Conservation (phyloP, 2,113 vertebrate species). For the Seriola dumerili region DNA sequence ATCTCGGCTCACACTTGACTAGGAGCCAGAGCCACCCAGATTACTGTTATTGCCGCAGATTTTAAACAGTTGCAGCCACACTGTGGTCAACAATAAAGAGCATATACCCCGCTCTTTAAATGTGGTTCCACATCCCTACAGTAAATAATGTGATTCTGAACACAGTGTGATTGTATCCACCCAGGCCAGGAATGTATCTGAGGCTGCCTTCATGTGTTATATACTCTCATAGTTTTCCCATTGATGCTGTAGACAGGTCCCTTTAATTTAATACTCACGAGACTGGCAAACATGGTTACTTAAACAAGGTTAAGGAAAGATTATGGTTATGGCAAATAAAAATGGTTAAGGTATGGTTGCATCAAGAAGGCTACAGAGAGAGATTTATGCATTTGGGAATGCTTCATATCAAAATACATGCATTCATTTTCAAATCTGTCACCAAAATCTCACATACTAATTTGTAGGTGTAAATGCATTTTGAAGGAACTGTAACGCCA, state of each 20-base stretch:
- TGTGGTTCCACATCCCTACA: conserved; percentile 39
- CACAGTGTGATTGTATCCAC: conserved; percentile 28
- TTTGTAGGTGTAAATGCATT: too few species aligned
- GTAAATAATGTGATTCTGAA: conserved; percentile 49
- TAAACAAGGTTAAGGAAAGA: too few species aligned
- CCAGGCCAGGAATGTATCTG: conserved; percentile 6
- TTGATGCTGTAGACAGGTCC: not conserved
- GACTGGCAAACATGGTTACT: too few species aligned
- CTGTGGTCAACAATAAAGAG: conserved; percentile 40
- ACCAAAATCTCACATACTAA: too few species aligned
- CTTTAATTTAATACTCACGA: not conserved
- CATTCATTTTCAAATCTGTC: too few species aligned
- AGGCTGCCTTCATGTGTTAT: conserved; percentile 21
- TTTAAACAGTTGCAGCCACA: conserved; percentile 65
- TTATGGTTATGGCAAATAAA: too few species aligned
- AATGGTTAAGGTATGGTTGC: too few species aligned
- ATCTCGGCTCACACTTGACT: conserved; percentile 71
- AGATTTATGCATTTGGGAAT: too few species aligned
- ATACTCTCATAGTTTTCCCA: not conserved
- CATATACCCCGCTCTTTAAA: conserved; percentile 35
- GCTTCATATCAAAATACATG: too few species aligned
- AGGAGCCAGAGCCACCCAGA: conserved; percentile 64
- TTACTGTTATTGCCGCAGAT: conserved; percentile 71
- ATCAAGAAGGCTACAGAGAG: too few species aligned
- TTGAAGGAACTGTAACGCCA: too few species aligned